Evolutionary conservation across 2,888 invertebrate species (phyloP).

Genomic region (Biston stratarius): DNA sequence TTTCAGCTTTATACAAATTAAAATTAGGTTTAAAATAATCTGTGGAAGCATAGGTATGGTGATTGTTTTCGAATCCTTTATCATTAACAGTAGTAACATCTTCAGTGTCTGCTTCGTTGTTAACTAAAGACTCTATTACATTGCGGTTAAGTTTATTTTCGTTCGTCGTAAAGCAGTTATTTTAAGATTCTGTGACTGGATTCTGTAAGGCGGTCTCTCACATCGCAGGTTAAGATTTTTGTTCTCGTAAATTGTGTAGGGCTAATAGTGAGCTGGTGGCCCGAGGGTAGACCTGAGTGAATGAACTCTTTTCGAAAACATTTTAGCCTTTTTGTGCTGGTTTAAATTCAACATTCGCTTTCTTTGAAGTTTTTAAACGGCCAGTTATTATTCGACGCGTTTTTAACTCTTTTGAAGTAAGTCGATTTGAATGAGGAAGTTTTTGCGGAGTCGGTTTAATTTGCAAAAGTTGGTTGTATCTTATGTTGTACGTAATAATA

Average conservation of each 20-base stretch:
- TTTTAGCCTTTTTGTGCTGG: conserved; percentile 51
- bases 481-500: not conserved
- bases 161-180: conserved; percentile 22
- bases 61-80: conserved; percentile 53
- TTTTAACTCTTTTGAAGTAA: conserved; percentile 44
- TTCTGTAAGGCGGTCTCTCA: conserved; percentile 72
- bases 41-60: conserved; percentile 52
- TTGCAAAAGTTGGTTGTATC: conserved; percentile 18
- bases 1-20: conserved; percentile 50
- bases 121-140: conserved; percentile 26
- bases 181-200: conserved; percentile 36
- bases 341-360: conserved; percentile 54
- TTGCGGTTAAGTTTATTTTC: conserved; percentile 31
- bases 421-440: conserved; percentile 45
- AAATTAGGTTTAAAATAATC: conserved; percentile 44
- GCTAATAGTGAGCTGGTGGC: conserved; percentile 69
- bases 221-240: conserved; percentile 62
- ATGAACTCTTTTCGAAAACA: conserved; percentile 60
- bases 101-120: conserved; percentile 31
- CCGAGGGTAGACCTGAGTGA: conserved; percentile 63
- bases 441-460: conserved; percentile 29
- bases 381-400: conserved; percentile 43
- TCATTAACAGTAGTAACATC: conserved; percentile 50
- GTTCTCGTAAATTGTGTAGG: conserved; percentile 70
- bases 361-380: conserved; percentile 57